phyloP scores from a whole-genome alignment of 2,113 vertebrate genomes.

The Pluvianellus socialis region DNA sequence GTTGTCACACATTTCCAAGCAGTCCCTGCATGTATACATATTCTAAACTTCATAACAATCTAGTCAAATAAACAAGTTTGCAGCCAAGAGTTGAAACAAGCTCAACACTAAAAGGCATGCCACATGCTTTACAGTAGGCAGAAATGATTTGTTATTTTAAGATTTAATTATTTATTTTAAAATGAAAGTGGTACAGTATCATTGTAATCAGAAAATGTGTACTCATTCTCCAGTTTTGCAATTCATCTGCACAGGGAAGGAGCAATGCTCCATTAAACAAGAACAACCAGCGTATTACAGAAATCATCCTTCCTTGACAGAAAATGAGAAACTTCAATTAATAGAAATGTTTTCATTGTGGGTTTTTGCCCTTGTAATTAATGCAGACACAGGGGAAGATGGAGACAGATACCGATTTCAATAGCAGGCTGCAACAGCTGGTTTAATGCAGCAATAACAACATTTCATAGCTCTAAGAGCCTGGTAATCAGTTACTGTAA shows the following conservation, averaged over 20 bases:
- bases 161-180: not conserved
- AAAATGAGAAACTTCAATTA: not conserved
- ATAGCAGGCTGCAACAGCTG: not conserved
- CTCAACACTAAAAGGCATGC: not conserved
- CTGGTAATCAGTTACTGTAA: not conserved
- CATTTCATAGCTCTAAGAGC: not conserved
- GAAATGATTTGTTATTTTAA: not conserved
- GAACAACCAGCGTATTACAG: not conserved
- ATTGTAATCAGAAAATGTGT: not conserved
- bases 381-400: not conserved
- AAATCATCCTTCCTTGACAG: not conserved
- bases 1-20: not conserved
- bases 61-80: not conserved
- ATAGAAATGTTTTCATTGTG: not conserved
- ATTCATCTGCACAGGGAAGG: not conserved
- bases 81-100: not conserved
- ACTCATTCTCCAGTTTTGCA: not conserved
- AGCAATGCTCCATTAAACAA: not conserved
- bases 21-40: not conserved
- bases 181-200: not conserved
- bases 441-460: not conserved
- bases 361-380: not conserved
- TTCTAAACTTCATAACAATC: not conserved
- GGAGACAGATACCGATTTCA: not conserved
- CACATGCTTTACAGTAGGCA: not conserved